phyloP scores from a whole-genome alignment of 2,797 vertebrate genomes.

The Hemitrygon akajei region DNA sequence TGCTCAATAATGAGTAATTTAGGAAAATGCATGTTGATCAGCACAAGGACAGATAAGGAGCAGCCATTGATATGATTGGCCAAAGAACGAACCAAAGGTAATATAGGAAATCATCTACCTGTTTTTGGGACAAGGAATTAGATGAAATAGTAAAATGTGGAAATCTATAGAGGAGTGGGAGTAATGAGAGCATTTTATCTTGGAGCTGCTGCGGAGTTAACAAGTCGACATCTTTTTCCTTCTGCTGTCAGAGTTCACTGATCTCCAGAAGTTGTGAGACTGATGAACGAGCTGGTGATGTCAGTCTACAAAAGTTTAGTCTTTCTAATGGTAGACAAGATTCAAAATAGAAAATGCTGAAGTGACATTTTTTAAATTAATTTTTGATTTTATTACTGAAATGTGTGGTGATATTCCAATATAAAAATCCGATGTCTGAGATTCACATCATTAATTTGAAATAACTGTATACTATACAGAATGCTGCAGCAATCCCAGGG shows the following conservation, averaged over 20 bases:
- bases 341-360: background rate
- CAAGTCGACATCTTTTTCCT: background rate
- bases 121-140: background rate
- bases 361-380: background rate
- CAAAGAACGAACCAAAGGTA: too few relatives aligned
- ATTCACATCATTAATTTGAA: conserved; percentile 33
- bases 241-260: background rate
- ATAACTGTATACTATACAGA: conserved; percentile 55
- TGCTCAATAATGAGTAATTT: too few relatives aligned
- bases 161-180: background rate
- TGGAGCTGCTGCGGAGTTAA: background rate
- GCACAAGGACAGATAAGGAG: too few relatives aligned
- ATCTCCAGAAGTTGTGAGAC: background rate
- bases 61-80: too few relatives aligned
- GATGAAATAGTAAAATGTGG: background rate
- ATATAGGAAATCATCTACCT: too few relatives aligned
- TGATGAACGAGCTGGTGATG: too few relatives aligned
- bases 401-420: conserved; percentile 29
- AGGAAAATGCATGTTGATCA: too few relatives aligned
- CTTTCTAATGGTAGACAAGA: background rate
- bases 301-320: background rate
- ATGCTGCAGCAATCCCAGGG: conserved; percentile 66
- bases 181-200: too few relatives aligned
- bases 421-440: conserved; percentile 9
- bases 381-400: conserved; percentile 34